phyloP scores from a whole-genome alignment of 2,888 invertebrate species.

The Pristionchus entomophagus region DNA sequence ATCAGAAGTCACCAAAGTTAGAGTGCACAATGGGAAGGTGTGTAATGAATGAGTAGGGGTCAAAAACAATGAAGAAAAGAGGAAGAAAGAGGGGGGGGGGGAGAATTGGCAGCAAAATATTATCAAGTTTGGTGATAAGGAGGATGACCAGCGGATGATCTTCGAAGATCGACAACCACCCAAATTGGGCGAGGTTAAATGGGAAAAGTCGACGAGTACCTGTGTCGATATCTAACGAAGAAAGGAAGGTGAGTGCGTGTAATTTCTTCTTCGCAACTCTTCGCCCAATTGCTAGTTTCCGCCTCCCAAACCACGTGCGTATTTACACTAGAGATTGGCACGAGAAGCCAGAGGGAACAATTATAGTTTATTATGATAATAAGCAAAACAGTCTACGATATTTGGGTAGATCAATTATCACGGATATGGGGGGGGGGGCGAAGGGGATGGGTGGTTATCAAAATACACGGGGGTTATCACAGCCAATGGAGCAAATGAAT shows the following conservation, averaged over 20 bases:
- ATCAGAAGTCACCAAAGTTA: not conserved
- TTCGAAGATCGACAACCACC: not conserved
- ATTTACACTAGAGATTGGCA: not conserved
- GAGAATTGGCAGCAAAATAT: not conserved
- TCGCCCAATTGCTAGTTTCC: not conserved
- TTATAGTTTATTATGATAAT: too few species aligned
- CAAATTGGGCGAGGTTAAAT: too few species aligned
- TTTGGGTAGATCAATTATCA: not conserved
- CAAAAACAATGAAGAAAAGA: not conserved
- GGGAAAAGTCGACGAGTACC: too few species aligned
- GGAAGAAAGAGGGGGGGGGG: not conserved
- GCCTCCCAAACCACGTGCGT: not conserved
- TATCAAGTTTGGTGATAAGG: not conserved
- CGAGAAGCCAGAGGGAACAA: too few species aligned
- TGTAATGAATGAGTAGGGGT: constrained; percentile 5
- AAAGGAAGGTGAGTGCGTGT: not conserved
- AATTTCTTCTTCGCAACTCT: not conserved
- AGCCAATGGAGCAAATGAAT: not conserved
- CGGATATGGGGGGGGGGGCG: not conserved
- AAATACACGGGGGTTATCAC: not conserved
- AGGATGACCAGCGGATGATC: not conserved
- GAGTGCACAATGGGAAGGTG: not conserved
- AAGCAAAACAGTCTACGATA: too few species aligned
- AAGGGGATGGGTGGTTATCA: too few species aligned
- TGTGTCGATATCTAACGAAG: too few species aligned